These are phyloP conservation scores for Octomys mimax DNA, from an alignment of 2,797 vertebrate species.

Conservation along the genomic window DNA sequence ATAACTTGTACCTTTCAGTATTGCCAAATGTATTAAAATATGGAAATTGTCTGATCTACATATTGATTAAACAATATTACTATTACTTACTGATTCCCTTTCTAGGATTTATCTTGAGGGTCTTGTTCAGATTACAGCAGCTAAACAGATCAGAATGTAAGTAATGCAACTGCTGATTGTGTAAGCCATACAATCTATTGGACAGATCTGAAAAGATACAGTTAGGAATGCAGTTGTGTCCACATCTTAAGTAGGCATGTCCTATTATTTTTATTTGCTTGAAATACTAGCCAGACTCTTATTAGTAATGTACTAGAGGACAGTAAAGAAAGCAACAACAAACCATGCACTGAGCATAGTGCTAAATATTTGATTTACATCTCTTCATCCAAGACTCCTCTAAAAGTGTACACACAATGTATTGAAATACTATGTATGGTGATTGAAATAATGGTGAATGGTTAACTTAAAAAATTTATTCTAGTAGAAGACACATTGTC, in stretches of 20 bases:
- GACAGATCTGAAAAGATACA: background rate
- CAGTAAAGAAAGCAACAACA: background rate
- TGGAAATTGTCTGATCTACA: constrained; percentile 5
- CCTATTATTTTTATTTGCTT: constrained; percentile 35
- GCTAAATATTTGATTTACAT: background rate
- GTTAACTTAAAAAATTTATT: background rate
- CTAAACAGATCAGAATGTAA: background rate
- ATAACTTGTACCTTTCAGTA: background rate
- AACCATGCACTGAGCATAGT: background rate
- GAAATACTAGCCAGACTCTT: background rate
- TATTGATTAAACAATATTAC: constrained; percentile 28
- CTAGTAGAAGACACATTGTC: background rate
- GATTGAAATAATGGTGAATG: background rate
- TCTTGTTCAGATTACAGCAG: constrained; percentile 19
- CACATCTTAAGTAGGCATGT: background rate
- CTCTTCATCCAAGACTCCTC: background rate
- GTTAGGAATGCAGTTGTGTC: background rate
- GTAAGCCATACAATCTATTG: background rate
- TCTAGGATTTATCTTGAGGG: constrained; percentile 3
- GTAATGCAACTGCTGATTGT: background rate
- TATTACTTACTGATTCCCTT: background rate
- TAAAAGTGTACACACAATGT: background rate
- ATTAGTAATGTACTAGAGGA: background rate
- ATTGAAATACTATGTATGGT: background rate
- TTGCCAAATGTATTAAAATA: constrained; percentile 3